phyloP scores from a whole-genome alignment of 2,888 invertebrate species.

The Apeira syringaria region DNA sequence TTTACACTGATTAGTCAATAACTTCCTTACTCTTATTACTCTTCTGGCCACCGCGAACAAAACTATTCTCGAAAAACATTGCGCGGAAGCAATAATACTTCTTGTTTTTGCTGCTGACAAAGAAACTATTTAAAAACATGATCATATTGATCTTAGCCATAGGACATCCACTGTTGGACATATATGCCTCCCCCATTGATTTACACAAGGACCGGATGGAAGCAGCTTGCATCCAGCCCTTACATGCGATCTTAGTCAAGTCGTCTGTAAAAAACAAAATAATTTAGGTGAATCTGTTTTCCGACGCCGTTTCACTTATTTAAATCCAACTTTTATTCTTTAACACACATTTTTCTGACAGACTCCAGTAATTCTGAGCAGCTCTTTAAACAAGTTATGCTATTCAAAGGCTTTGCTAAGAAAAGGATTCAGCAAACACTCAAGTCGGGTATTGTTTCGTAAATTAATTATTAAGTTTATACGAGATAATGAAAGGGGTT shows the following conservation, averaged over 20 bases:
- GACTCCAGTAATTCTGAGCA: background rate
- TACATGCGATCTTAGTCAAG: no score
- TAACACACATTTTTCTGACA: slow-evolving; percentile 12
- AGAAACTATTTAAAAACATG: no score
- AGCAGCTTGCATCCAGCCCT: no score
- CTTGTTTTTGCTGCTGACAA: no score
- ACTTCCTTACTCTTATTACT: no score
- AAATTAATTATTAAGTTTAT: slow-evolving; percentile 10
- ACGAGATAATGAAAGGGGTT: slow-evolving; percentile 1
- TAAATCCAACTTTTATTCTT: background rate
- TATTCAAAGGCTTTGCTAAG: slow-evolving; percentile 3
- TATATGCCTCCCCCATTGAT: no score
- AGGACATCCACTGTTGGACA: no score
- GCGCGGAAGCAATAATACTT: background rate
- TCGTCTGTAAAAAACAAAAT: background rate
- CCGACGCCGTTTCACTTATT: background rate
- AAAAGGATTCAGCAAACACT: slow-evolving; percentile 11
- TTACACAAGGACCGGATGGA: no score
- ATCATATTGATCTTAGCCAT: no score
- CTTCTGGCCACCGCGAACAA: no score
- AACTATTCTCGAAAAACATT: no score
- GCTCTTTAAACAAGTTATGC: slow-evolving; percentile 1
- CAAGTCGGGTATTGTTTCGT: slow-evolving; percentile 5
- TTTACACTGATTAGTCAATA: no score
- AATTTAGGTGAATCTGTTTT: background rate